Base-by-base conservation (phyloP, 2,888 invertebrate genomes). In the Plebejus anna region DNA sequence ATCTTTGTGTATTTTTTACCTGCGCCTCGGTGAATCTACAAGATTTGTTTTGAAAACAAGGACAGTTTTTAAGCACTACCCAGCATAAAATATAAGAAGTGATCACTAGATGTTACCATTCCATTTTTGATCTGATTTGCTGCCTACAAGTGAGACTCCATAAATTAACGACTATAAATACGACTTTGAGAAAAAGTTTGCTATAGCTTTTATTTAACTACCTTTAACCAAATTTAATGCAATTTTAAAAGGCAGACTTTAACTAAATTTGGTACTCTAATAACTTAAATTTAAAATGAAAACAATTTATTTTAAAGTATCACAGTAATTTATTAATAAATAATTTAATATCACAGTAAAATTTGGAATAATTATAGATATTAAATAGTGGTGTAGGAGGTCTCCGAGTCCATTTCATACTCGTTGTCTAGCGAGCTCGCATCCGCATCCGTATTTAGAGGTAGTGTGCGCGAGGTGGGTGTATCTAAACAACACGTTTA, bases 1-100 rank as follows among this genome's bases (percentile, higher is more conserved):
- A 87, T 80, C 81, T 77, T 77, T 79, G 78, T 81, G 79, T 78
- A 77, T 79, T 78, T 78, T 78, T 78, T 78, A 78, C 77, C 70
- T 7, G 32, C 13, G 36, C 32, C 66, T 36, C 11, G 55, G 13
- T 11, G 51, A 51, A 13, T 51, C 11, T 55, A 1, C 51, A 42
- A 42, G 42, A 42, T 42, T 11, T 3, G 9, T 47, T 47, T 47
- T 47, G 47, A 47, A 32, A 32, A 32, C 32, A 32, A 32, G 32
- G 32, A 32, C 32, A 2, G 32, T 32, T 32, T 32, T 32, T 32
- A 32, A 32, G 32, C 32, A 32, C 32, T 32, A 32, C 32, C 32
- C 32, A 32, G 32, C 32, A 32, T 32, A 32, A 32, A 32, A 32
- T 32, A 32, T 32, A 32, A 32, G 32, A 32, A 32, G 32, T 32